A percentile compares a stretch with the other conserved stretches of the same genome.
phyloP scores from a whole-genome alignment of 2,797 vertebrate genomes.

The Sternarchorhynchus goeldii region DNA sequence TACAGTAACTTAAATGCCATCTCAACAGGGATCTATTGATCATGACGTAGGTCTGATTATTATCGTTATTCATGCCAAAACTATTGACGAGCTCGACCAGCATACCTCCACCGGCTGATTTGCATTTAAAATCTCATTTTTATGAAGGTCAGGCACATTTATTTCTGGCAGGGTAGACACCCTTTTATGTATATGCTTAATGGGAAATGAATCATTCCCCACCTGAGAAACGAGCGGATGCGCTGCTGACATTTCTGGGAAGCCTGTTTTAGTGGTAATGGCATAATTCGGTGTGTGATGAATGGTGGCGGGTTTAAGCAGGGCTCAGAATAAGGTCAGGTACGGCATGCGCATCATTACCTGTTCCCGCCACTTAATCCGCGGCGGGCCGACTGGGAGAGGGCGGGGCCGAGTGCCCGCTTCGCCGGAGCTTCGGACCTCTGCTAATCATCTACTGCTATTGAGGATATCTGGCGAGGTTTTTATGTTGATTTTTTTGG shows the following conservation, averaged over 20 bases:
- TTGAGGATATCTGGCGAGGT: background rate
- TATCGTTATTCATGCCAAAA: constrained; percentile 69
- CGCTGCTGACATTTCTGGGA: constrained; percentile 74
- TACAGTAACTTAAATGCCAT: constrained; percentile 45
- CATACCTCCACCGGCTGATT: constrained; percentile 60
- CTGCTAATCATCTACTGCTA: constrained; percentile 25
- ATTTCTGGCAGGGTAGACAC: constrained; percentile 70
- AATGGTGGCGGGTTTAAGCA: constrained; percentile 69
- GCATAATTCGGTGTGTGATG: constrained; percentile 70
- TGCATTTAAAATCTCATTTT: constrained; percentile 77
- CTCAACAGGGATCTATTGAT: constrained; percentile 66
- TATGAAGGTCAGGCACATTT: constrained; percentile 80
- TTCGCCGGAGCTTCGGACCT: constrained; percentile 23
- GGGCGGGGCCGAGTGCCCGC: too few relatives aligned
- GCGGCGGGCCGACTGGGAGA: constrained; percentile 60
- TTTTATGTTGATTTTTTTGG: too few relatives aligned
- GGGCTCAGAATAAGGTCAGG: constrained; percentile 69
- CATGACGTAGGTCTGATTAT: constrained; percentile 64
- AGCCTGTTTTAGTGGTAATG: constrained; percentile 67
- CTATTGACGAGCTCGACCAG: constrained; percentile 68
- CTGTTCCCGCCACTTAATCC: constrained; percentile 67
- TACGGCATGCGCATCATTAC: constrained; percentile 68
- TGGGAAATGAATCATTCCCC: constrained; percentile 74
- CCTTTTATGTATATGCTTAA: constrained; percentile 73
- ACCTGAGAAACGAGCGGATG: constrained; percentile 75